These are phyloP conservation scores for Acrobasis repandana DNA, from an alignment of 2,888 invertebrate species.

Conservation along the genomic window DNA sequence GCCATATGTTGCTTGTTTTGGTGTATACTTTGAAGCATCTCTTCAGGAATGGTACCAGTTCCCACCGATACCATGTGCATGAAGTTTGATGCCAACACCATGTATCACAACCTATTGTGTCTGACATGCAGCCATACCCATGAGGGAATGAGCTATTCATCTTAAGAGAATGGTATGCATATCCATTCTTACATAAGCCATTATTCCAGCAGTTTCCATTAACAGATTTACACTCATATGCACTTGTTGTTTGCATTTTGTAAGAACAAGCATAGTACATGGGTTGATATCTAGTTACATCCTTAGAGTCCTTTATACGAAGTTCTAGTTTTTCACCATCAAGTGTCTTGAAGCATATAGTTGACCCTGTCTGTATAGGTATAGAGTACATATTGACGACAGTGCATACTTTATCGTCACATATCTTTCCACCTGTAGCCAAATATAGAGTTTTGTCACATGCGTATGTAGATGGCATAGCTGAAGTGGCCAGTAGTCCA, in stretches of 20 bases:
- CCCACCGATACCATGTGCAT: slow-evolving; percentile 10
- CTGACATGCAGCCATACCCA: slow-evolving; percentile 18
- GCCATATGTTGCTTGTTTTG: neutral
- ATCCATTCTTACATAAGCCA: slow-evolving; percentile 2
- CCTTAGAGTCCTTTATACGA: slow-evolving; percentile 4
- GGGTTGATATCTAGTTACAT: slow-evolving; percentile 8
- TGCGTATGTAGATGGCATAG: neutral
- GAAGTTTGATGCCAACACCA: slow-evolving; percentile 15
- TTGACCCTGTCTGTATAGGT: slow-evolving; percentile 18
- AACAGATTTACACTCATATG: neutral
- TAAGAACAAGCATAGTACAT: slow-evolving; percentile 13
- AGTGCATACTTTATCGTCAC: neutral
- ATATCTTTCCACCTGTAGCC: slow-evolving; percentile 1
- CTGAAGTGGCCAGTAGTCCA: too few relatives aligned
- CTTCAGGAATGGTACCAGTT: neutral
- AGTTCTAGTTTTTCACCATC: slow-evolving; percentile 11
- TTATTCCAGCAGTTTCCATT: slow-evolving; percentile 7
- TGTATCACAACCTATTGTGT: slow-evolving; percentile 18
- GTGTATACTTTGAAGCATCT: slow-evolving; percentile 7
- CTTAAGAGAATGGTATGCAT: neutral
- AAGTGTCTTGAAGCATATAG: slow-evolving; percentile 16
- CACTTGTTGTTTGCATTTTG: neutral
- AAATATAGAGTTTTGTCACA: neutral
- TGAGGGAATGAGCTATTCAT: neutral
- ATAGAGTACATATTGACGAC: neutral